Conservation (phyloP, 2,113 vertebrate genomes). For the Shinisaurus crocodilurus region DNA sequence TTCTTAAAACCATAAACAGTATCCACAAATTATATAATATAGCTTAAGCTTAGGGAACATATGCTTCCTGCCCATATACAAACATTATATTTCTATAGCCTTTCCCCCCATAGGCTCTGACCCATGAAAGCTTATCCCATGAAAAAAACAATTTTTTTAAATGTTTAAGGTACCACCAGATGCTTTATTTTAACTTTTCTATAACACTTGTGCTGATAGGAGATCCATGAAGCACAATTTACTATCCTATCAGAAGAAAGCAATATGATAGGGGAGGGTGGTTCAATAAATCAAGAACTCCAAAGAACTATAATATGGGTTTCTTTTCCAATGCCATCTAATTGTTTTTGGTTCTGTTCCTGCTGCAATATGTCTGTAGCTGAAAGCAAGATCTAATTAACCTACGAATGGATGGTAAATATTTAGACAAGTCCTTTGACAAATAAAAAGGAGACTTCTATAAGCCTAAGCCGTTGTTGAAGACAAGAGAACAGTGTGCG, state of each 20-base stretch:
- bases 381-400: neutral
- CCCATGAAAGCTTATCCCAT: neutral
- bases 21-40: neutral
- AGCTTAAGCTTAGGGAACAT: neutral
- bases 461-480: neutral
- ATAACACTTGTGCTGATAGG: neutral
- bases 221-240: neutral
- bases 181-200: neutral
- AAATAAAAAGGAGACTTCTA: slow-evolving; percentile 17
- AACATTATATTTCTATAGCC: neutral
- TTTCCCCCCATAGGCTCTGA: too few relatives aligned
- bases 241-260: neutral
- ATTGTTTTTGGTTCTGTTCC: neutral
- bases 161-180: neutral
- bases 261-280: neutral
- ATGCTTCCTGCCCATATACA: neutral
- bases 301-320: neutral
- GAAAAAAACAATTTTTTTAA: neutral
- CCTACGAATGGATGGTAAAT: neutral
- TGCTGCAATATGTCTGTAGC: neutral
- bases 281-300: neutral
- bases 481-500: slow-evolving; percentile 5
- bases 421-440: neutral
- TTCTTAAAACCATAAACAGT: neutral
- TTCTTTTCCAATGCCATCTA: neutral